These are phyloP conservation scores for Nineta flava DNA, from an alignment of 2,888 invertebrate genomes.

Conservation along the genomic window DNA sequence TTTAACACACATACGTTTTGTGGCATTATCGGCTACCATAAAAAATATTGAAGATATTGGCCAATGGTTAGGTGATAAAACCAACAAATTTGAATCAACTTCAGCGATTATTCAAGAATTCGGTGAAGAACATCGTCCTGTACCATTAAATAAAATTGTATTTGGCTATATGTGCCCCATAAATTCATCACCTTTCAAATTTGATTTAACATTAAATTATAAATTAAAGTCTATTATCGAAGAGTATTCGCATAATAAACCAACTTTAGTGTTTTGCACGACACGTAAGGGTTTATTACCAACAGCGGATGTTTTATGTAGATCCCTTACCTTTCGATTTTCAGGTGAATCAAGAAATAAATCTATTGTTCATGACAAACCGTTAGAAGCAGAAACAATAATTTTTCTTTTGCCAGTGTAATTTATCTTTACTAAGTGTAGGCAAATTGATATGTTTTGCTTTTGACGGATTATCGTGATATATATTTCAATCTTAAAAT, in stretches of 20 bases:
- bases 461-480: neutral
- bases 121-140: constrained; percentile 56
- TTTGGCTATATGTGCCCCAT: constrained; percentile 47
- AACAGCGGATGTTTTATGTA: constrained; percentile 45
- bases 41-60: constrained; percentile 63
- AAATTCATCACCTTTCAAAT: constrained; percentile 46
- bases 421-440: neutral
- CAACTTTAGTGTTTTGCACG: constrained; percentile 62
- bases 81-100: constrained; percentile 32
- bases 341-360: neutral
- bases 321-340: constrained; percentile 31
- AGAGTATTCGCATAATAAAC: constrained; percentile 54
- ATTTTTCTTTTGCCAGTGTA: neutral
- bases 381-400: neutral
- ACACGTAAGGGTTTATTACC: constrained; percentile 46
- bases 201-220: constrained; percentile 63
- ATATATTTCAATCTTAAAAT: neutral
- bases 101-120: too few species aligned
- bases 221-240: constrained; percentile 50
- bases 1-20: constrained; percentile 36
- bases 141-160: constrained; percentile 53
- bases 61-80: constrained; percentile 44
- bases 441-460: neutral
- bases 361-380: neutral
- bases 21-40: constrained; percentile 66